These are phyloP conservation scores for Pachycephala philippinensis DNA, from an alignment of 2,113 vertebrate genomes.

Conservation along the genomic window DNA sequence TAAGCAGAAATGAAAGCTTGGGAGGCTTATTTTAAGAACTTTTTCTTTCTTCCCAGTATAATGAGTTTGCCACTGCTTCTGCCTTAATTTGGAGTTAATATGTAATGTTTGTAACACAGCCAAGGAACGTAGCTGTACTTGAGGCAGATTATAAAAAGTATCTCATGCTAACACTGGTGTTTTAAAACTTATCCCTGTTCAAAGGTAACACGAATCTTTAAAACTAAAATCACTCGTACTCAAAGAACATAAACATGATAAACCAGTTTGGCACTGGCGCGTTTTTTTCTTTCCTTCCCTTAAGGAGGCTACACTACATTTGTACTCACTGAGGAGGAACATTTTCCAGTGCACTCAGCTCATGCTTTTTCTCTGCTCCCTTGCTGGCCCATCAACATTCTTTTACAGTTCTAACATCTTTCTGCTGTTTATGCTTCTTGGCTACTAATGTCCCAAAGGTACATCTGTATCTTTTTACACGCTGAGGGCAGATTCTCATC, in stretches of 20 bases:
- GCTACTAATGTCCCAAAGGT: background rate
- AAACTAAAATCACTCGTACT: constrained; percentile 41
- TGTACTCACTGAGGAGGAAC: background rate
- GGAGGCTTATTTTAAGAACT: background rate
- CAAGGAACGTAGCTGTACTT: constrained; percentile 19
- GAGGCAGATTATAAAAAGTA: constrained; percentile 35
- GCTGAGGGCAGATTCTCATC: background rate
- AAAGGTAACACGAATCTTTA: constrained; percentile 56
- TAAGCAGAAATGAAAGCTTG: constrained; percentile 34
- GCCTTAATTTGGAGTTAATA: constrained; percentile 65
- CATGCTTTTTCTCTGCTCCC: background rate
- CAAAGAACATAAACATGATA: constrained; percentile 56
- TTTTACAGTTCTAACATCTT: background rate
- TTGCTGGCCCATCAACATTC: background rate
- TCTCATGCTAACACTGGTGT: constrained; percentile 33
- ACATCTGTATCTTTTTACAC: background rate
- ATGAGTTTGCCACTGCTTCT: constrained; percentile 43
- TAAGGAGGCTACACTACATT: constrained; percentile 19
- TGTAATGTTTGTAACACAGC: constrained; percentile 52
- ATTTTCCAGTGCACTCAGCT: constrained; percentile 3
- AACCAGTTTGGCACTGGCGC: constrained; percentile 7
- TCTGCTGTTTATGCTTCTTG: background rate
- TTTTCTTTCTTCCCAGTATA: background rate
- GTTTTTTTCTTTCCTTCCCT: background rate
- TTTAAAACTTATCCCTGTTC: constrained; percentile 52